These are phyloP conservation scores for Leistus spinibarbis DNA, from an alignment of 2,888 invertebrate species.

Conservation along the genomic window DNA sequence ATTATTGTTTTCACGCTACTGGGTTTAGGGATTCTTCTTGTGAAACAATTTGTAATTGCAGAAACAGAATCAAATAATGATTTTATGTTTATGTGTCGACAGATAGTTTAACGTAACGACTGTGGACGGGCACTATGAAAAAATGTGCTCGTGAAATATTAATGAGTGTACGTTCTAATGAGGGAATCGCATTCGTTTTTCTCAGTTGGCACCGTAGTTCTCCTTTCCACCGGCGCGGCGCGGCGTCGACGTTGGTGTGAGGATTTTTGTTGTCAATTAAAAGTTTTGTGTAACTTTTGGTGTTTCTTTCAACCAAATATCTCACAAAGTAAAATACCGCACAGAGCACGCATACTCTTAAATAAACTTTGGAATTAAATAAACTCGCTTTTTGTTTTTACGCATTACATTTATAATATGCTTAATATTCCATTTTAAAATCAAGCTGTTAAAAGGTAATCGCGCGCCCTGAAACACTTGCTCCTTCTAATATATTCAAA, in stretches of 20 bases:
- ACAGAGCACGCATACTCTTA: conserved; percentile 6
- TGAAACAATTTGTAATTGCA: too few species aligned
- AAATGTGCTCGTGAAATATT: conserved; percentile 17
- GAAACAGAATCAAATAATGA: background rate
- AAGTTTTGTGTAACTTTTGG: conserved; percentile 19
- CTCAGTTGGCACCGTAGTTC: background rate
- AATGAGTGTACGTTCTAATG: conserved; percentile 34
- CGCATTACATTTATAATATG: too few species aligned
- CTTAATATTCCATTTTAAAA: too few species aligned
- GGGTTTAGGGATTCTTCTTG: too few species aligned
- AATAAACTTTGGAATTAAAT: background rate
- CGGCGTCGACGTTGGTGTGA: background rate
- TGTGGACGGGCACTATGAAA: background rate
- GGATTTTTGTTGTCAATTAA: background rate
- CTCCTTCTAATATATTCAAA: too few species aligned
- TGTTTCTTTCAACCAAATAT: conserved; percentile 1
- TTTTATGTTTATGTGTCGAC: background rate
- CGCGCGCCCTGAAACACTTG: too few species aligned
- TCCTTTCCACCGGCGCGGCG: too few species aligned
- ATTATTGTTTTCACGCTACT: background rate
- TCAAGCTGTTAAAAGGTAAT: too few species aligned
- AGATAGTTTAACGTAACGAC: background rate
- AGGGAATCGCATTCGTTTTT: conserved; percentile 28
- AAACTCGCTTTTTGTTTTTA: background rate
- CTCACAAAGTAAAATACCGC: background rate